A percentile compares a stretch with the other conserved stretches of the same genome.
phyloP scores from a whole-genome alignment of 2,888 invertebrate genomes.

The Odontocerum albicorne region DNA sequence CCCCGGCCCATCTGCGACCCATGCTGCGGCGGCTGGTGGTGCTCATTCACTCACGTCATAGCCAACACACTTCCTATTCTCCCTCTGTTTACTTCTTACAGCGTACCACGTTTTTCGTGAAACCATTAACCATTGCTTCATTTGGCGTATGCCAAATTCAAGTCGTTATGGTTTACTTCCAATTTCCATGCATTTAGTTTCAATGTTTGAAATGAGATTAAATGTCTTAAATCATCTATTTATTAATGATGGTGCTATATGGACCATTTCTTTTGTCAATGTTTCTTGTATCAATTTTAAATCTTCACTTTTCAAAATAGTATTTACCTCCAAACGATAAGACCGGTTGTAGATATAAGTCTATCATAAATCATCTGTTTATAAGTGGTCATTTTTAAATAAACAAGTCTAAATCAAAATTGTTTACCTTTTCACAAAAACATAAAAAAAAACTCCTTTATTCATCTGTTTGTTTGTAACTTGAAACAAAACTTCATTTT shows the following conservation, averaged over 20 bases:
- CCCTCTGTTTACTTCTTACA: slow-evolving; percentile 5
- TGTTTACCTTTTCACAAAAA: not conserved
- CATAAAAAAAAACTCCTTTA: not conserved
- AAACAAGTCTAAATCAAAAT: not conserved
- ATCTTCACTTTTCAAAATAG: too few relatives aligned
- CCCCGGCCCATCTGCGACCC: slow-evolving; percentile 10
- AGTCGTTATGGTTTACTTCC: too few relatives aligned
- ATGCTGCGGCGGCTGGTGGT: slow-evolving; percentile 1
- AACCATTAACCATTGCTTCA: not conserved
- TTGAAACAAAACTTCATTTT: slow-evolving; percentile 12
- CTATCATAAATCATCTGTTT: not conserved
- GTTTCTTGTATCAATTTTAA: too few relatives aligned
- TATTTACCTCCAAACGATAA: slow-evolving; percentile 5
- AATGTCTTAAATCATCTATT: too few relatives aligned
- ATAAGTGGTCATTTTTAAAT: not conserved
- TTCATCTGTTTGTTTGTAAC: not conserved
- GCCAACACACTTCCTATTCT: too few relatives aligned
- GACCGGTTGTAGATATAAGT: not conserved
- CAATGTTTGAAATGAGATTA: too few relatives aligned
- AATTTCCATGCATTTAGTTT: too few relatives aligned
- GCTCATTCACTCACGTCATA: slow-evolving; percentile 17
- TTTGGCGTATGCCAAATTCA: too few relatives aligned
- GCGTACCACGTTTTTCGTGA: not conserved
- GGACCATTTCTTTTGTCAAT: too few relatives aligned
- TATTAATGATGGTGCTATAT: too few relatives aligned